Percentiles rank a stretch among this genome's conserved stretches.
Conservation (phyloP, 2,888 invertebrate species). For the Agrilus mali region DNA sequence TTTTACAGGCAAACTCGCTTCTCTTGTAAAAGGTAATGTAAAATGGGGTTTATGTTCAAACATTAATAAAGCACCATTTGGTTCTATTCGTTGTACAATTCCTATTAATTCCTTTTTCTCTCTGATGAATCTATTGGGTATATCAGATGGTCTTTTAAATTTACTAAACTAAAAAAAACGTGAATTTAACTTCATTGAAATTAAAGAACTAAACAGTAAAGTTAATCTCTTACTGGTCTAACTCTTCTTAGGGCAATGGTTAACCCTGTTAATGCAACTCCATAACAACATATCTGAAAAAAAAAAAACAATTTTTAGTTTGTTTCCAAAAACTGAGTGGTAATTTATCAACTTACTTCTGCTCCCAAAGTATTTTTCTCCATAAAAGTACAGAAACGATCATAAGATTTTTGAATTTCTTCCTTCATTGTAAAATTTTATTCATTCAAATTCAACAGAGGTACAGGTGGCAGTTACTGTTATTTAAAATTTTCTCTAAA, state of each 20-base stretch:
- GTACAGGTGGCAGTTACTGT: no score
- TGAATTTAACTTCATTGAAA: conserved; percentile 3
- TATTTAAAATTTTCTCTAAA: conserved; percentile 2
- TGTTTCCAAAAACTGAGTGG: conserved; percentile 2
- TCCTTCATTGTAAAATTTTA: conserved; percentile 15
- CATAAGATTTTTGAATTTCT: conserved; percentile 21
- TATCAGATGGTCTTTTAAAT: conserved; percentile 30
- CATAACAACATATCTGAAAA: conserved; percentile 40
- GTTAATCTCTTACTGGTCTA: conserved; percentile 36
- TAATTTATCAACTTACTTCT: conserved; percentile 21
- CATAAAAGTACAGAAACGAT: conserved; percentile 25
- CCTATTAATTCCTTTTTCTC: conserved; percentile 30
- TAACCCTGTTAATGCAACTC: conserved; percentile 37
- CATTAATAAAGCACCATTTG: conserved; percentile 29
- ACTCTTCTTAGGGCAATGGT: conserved; percentile 38
- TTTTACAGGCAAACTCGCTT: conserved; percentile 36
- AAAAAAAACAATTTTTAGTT: conserved; percentile 7
- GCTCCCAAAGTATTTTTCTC: conserved; percentile 31
- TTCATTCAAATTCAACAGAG: no score
- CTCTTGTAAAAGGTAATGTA: conserved; percentile 19
- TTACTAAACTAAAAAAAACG: conserved; percentile 27
- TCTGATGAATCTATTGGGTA: conserved; percentile 31
- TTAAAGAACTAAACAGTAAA: neutral
- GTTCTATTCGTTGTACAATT: conserved; percentile 31
- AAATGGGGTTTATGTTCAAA: conserved; percentile 33